Conservation (phyloP, 1,140 invertebrate genomes). For the Pseudomyrmex flavicornis region DNA sequence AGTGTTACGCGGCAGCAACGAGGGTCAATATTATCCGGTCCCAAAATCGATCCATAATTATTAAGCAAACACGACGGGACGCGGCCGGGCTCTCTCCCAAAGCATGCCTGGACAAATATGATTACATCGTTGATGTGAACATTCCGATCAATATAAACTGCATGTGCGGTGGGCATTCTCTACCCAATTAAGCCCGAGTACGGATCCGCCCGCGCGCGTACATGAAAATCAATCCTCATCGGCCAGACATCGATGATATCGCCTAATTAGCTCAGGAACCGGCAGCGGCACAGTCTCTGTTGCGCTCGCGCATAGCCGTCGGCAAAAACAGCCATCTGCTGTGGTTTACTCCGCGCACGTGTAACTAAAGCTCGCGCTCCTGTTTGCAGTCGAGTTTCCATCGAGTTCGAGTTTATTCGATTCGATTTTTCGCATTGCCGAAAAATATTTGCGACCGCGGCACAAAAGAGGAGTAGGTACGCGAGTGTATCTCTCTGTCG, state of each 20-base stretch:
- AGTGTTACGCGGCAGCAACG: conserved; percentile 58
- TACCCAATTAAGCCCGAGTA: conserved; percentile 69
- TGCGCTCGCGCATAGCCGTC: conserved; percentile 7
- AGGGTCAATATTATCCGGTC: conserved; percentile 71
- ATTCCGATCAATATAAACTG: conserved; percentile 74
- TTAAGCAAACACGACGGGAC: conserved; percentile 72
- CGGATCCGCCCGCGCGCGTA: conserved; percentile 59
- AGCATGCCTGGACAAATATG: conserved; percentile 74
- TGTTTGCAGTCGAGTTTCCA: conserved; percentile 4
- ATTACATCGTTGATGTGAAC: conserved; percentile 74
- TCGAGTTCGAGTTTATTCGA: neutral
- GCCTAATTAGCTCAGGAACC: conserved; percentile 72
- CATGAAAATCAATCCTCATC: conserved; percentile 71
- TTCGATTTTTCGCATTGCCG: conserved; percentile 22
- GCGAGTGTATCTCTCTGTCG: neutral
- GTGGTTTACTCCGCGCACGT: conserved; percentile 4
- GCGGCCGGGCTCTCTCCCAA: conserved; percentile 45
- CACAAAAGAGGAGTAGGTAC: neutral
- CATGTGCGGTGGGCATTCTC: conserved; percentile 64
- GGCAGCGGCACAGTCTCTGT: conserved; percentile 39
- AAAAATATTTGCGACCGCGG: conserved; percentile 1
- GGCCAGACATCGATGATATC: conserved; percentile 63
- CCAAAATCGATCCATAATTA: conserved; percentile 73
- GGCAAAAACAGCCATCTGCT: conserved; percentile 51
- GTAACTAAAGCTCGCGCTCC: conserved; percentile 7